These are phyloP conservation scores for Pterocles gutturalis DNA, from an alignment of 2,113 vertebrate genomes.

Conservation along the genomic window DNA sequence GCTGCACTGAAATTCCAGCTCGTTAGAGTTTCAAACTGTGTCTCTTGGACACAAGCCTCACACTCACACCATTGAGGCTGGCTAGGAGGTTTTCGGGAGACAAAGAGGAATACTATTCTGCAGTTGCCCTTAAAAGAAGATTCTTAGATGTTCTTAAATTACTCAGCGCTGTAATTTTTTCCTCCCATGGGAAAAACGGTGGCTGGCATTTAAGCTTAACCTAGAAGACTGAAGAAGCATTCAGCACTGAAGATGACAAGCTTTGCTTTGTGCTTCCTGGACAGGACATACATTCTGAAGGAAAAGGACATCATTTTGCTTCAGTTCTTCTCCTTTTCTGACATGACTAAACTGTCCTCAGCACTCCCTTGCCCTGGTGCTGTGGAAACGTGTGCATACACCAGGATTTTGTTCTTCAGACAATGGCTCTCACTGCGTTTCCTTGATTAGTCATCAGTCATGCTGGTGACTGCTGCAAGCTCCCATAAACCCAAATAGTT, in stretches of 20 bases:
- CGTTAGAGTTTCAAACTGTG: rapidly evolving
- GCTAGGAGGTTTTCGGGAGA: not conserved
- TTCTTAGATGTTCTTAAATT: not conserved
- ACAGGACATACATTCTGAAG: not conserved
- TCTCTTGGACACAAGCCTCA: not conserved
- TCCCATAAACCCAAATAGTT: not conserved
- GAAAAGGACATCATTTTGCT: not conserved
- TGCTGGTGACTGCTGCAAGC: not conserved
- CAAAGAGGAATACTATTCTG: not conserved
- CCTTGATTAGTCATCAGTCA: not conserved
- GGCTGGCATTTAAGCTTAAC: not conserved
- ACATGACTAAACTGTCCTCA: not conserved
- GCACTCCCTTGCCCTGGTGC: not conserved
- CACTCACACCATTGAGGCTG: not conserved
- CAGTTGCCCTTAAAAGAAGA: not conserved
- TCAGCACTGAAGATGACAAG: not conserved
- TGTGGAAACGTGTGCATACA: not conserved
- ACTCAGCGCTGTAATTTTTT: not conserved
- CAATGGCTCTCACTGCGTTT: not conserved
- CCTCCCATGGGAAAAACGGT: not conserved
- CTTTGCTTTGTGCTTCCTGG: not conserved
- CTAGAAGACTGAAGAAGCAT: not conserved
- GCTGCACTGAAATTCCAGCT: not conserved
- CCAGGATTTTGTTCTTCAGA: not conserved
- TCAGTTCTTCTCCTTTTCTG: not conserved